Base-by-base conservation (phyloP, 2,888 invertebrate genomes). In the Tinea semifulvella region DNA sequence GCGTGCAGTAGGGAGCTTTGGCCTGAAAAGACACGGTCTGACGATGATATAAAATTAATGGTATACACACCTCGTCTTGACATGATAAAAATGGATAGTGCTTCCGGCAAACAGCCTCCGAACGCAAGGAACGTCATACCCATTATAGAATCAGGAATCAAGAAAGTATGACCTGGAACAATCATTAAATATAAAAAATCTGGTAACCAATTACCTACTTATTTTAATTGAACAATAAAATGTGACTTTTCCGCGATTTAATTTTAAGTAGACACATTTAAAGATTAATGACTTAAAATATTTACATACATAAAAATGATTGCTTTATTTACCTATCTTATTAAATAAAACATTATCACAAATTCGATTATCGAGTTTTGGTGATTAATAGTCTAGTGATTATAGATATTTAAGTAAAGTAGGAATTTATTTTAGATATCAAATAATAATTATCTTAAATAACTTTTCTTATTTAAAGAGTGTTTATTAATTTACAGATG, bases 41-140 rank as follows among this genome's bases (percentile, higher is more conserved):
- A n/a, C n/a, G n/a, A n/a, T n/a, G n/a, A n/a, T n/a, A n/a, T n/a
- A n/a, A n/a, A n/a, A n/a, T n/a, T n/a, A n/a, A n/a, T n/a, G n/a
- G n/a, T n/a, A n/a, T 25, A 53, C 64, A 59, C 72, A 93, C 95
- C 96, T 85, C 90, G 88, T 58, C 90, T 84, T 1, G 94, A 88
- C 60, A 95, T 91, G 50, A 96, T 92, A 25, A 91, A 86, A 57
- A 94, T 92, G 0, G 95, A 92, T 25, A 84, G 82, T 0, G 85
- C 85, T 57, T 86, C 96, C 0, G 96, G 96, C 54, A 96, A 84
- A 54, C 93, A 93, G 1, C 94, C 94, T 2, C 96, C 96, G 13
- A 92, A 92, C 0, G 96, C 94, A 48, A 96, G 75, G 58, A 96
- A 91, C 0, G 95, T 95, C 58, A 96, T 87, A 2, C 96, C 96